Evolutionary conservation across 2,797 vertebrate species (phyloP), one percentile per base, ranked within the genome.

Genomic region (Thripadectes ignobilis): DNA sequence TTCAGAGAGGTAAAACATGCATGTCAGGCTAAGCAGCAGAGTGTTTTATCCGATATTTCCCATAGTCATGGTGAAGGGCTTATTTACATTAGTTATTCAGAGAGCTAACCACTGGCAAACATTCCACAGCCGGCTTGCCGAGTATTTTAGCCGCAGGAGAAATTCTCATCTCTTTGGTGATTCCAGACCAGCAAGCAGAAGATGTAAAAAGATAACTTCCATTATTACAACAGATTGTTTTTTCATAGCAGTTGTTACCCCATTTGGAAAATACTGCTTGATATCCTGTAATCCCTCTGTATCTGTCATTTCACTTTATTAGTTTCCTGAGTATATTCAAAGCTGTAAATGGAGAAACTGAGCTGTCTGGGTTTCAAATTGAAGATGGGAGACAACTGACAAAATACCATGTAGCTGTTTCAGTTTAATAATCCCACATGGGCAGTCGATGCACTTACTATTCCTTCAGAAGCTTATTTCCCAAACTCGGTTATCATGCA

Each of bases 251-350:
- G 91, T 96, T 92, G 95, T 96, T 96, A 92, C 51, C 32, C 93
- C 65, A 92, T 96, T 96, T 95, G 87, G 95, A 96, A 95, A 85
- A 96, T 95, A 93, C 66, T 95, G 67, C 85, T 95, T 95, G 82
- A 95, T 96, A 92, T 80, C 68, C 69, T 82, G 76, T 95, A 96
- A 97, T 96, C 92, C 68, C 72, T 93, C 66, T 86, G 59, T 80
- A 96, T 82, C 92, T 97, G 87, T 94, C 62, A 95, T 93, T 96
- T 95, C 54, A 81, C 58, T 96, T 97, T 96, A 95, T 96, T 97
- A 92, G 92, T 71, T 97, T 94, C 66, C 90, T 23, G 45, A 94
- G 91, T 94, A 74, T 77, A 94, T 93, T 95, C 92, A 95, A 95
- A 57, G 87, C 95, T 92, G 49, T 61, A 95, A 96, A 82, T 62